Percentiles rank a stretch among this genome's conserved stretches.
These are phyloP conservation scores for Agelaius tricolor DNA, from an alignment of 2,113 vertebrate genomes.

Conservation along the genomic window DNA sequence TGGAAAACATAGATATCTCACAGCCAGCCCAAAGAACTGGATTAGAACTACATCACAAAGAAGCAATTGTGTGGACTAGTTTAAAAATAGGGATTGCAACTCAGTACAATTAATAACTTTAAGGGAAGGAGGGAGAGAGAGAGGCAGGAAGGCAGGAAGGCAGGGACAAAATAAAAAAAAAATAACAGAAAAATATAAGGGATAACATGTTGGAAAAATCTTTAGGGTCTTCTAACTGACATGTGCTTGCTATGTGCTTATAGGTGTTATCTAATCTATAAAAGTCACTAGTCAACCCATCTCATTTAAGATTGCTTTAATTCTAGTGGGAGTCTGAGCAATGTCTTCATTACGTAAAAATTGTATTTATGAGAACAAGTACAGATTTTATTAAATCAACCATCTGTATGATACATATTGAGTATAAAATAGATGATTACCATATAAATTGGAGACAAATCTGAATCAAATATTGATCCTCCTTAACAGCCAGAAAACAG, in stretches of 20 bases:
- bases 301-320: neutral
- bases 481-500: neutral
- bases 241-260: neutral
- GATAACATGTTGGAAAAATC: neutral
- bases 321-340: neutral
- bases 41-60: neutral
- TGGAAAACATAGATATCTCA: neutral
- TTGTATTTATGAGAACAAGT: neutral
- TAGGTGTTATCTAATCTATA: neutral
- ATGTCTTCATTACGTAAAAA: neutral
- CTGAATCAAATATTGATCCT: slow-evolving; percentile 26
- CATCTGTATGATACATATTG: neutral
- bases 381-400: neutral
- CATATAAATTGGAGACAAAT: neutral
- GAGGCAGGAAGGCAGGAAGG: neutral
- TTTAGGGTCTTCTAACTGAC: neutral
- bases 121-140: rapidly evolving
- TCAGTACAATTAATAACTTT: neutral
- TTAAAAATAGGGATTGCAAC: neutral
- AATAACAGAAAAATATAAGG: neutral
- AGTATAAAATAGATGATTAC: neutral
- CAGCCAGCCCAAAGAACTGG: neutral
- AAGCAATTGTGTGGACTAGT: neutral
- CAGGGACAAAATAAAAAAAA: rapidly evolving
- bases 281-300: neutral